Evolutionary conservation across 2,797 vertebrate species (phyloP).

Genomic region (Melopsittacus undulatus): DNA sequence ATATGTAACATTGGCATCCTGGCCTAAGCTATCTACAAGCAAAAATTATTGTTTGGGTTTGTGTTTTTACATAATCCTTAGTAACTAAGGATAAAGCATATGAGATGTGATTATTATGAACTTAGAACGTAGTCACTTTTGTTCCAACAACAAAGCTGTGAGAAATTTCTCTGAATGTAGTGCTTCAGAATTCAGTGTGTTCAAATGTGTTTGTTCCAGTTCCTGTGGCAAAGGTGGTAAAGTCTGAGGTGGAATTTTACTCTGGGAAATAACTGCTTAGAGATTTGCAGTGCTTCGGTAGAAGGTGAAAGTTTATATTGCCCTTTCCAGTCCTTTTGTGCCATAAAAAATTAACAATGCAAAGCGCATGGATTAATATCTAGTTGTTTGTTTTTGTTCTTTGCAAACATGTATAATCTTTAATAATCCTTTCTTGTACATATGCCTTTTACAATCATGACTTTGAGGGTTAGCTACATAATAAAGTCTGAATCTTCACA

Average conservation of each 20-base stretch:
- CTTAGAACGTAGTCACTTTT: constrained; percentile 18
- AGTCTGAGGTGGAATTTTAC: constrained; percentile 6
- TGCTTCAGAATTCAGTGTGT: constrained; percentile 30
- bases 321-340: constrained; percentile 33
- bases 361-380: constrained; percentile 54
- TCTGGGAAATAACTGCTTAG: not conserved
- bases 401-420: constrained; percentile 61
- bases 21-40: not conserved
- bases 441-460: constrained; percentile 42
- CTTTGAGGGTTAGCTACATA: constrained; percentile 40
- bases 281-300: not conserved
- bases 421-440: constrained; percentile 50
- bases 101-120: constrained; percentile 27
- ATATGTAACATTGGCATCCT: not conserved
- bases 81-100: not conserved
- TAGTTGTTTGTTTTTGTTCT: constrained; percentile 61
- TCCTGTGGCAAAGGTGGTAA: not conserved
- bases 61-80: constrained; percentile 10
- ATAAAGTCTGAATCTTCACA: constrained; percentile 41
- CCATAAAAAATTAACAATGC: constrained; percentile 61
- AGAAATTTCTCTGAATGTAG: not conserved
- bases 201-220: constrained; percentile 25
- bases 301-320: constrained; percentile 52
- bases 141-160: not conserved
- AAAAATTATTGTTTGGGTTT: not conserved